phyloP scores from a whole-genome alignment of 2,797 vertebrate species.

The Poeciliopsis paucimaculata region DNA sequence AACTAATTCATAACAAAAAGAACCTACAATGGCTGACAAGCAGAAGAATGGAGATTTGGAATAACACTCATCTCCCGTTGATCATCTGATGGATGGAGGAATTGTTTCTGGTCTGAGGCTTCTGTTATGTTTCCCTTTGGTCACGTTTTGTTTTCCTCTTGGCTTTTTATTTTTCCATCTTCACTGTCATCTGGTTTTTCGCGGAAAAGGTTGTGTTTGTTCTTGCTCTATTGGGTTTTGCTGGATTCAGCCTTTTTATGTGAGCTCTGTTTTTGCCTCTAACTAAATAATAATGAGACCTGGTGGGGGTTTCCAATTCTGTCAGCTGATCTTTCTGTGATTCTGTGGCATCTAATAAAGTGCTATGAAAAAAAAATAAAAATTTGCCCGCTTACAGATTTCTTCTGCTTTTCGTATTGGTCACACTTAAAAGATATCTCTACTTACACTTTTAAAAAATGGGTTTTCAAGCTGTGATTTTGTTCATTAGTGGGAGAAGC shows the following conservation, averaged over 20 bases:
- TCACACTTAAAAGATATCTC: background rate
- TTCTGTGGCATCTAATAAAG: constrained; percentile 7
- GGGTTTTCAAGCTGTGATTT: background rate
- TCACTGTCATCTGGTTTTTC: constrained; percentile 55
- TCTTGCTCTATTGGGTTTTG: constrained; percentile 52
- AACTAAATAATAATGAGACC: constrained; percentile 38
- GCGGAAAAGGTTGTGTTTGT: constrained; percentile 44
- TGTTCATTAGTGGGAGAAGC: background rate
- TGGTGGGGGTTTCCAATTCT: constrained; percentile 17
- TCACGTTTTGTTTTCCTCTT: constrained; percentile 53
- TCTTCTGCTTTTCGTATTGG: background rate
- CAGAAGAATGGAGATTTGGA: constrained; percentile 50
- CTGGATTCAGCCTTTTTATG: constrained; percentile 33
- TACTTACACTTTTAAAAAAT: too few species aligned
- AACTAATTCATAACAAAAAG: constrained; percentile 4
- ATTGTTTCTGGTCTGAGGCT: constrained; percentile 37
- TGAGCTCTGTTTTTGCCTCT: constrained; percentile 35
- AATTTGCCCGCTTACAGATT: background rate
- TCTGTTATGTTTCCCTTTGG: constrained; percentile 53
- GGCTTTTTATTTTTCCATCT: constrained; percentile 52
- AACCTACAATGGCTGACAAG: constrained; percentile 19
- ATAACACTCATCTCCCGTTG: constrained; percentile 26
- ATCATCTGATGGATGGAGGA: constrained; percentile 32
- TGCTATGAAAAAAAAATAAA: background rate
- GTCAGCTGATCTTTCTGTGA: constrained; percentile 19